These are phyloP conservation scores for Lampropteryx suffumata DNA, from an alignment of 2,888 invertebrate genomes.

Conservation along the genomic window DNA sequence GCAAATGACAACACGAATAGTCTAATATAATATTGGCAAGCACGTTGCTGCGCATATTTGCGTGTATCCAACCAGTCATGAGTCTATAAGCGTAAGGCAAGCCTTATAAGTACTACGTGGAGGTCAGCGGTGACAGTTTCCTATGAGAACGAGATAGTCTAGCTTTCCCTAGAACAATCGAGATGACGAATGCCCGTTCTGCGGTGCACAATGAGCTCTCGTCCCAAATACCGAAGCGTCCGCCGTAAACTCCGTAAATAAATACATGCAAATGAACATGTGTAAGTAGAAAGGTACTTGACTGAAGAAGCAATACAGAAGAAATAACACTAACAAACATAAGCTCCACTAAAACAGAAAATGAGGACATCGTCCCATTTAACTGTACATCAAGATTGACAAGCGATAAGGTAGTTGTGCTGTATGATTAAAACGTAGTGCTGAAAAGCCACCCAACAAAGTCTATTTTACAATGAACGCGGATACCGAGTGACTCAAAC, in stretches of 20 bases:
- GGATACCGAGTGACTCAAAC: neutral
- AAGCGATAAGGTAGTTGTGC: too few relatives aligned
- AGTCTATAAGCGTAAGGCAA: constrained; percentile 1
- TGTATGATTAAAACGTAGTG: too few relatives aligned
- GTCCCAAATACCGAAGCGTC: constrained; percentile 54
- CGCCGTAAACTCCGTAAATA: constrained; percentile 44
- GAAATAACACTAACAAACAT: neutral
- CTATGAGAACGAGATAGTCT: constrained; percentile 15
- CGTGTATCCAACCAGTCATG: neutral
- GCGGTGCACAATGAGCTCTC: constrained; percentile 39
- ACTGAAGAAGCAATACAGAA: constrained; percentile 36
- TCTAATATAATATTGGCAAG: too few relatives aligned
- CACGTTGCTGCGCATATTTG: neutral
- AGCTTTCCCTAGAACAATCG: constrained; percentile 33
- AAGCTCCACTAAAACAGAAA: neutral
- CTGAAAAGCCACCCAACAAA: neutral
- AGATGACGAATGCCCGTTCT: constrained; percentile 28
- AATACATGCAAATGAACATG: constrained; percentile 50
- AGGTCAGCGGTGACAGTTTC: constrained; percentile 20
- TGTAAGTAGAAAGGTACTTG: constrained; percentile 32
- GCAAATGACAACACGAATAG: too few relatives aligned
- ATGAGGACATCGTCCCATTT: neutral
- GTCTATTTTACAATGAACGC: neutral
- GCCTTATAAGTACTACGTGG: constrained; percentile 12
- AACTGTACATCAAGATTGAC: too few relatives aligned